Base-by-base conservation (phyloP, 2,888 invertebrate species). In the Drosophila rellima region DNA sequence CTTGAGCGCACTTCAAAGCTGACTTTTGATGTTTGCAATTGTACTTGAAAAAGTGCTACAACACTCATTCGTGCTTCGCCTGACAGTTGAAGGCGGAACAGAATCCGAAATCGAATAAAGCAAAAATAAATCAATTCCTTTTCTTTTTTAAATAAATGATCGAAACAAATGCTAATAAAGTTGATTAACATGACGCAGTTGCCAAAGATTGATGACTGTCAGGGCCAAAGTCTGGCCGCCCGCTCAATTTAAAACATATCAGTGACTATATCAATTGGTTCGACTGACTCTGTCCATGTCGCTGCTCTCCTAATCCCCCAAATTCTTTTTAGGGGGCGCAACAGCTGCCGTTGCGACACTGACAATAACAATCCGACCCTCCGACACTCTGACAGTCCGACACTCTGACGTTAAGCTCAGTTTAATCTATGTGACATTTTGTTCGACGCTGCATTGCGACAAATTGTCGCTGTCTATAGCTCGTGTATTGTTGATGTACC, bases 11-110 rank as follows among this genome's bases (percentile, higher is more conserved):
- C 80, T 81, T 70, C 60, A 86, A 52, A 77, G 48, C 54, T 77
- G 81, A 77, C 83, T 88, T 78, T 74, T 88, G 78, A 83, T 86
- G 87, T 80, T 60, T 78, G 52, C 42, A 64, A 81, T 78, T 70
- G 84, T 83, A 72, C 88, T 82, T 88, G 80, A 83, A 86, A 82
- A 80, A 74, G 81, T 82, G 82, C 89, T 80, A 77, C 70, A 87
- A 69, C 76, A 68, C 80, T 82, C 63, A 63, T 45, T 40, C 35
- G 26, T 64, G 65, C 64, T 55, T 48, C 60, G 65, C 17, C 56
- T 44, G 73, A 60, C 76, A 72, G 55, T 51, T 76, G 70, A 87
- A 83, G 78, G 88, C 86, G 88, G 88, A 82, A 85, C 70, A 74
- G 62, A 82, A 62, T 55, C 35, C 39, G 4, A 54, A 57, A 15